Conservation (phyloP, 2,797 vertebrate genomes). For the Gobio occitaniae region DNA sequence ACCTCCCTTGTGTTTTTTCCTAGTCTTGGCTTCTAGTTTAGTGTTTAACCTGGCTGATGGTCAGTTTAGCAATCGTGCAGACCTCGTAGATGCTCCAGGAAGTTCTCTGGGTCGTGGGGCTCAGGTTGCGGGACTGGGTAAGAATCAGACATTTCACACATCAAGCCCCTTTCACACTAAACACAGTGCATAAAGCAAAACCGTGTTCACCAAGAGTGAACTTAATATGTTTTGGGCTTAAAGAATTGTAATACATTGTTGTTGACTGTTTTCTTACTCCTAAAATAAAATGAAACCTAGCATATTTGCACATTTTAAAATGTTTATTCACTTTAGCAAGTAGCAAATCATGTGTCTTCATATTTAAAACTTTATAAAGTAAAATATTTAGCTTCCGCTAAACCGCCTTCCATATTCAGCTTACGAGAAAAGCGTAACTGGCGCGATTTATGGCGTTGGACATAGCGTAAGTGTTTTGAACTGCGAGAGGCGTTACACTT, state of each 20-base stretch:
- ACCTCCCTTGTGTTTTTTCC: neutral
- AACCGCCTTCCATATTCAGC: too few relatives aligned
- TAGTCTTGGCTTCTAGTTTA: slow-evolving; percentile 94
- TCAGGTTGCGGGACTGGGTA: slow-evolving; percentile 93
- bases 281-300: neutral
- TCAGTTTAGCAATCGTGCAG: slow-evolving; percentile 94
- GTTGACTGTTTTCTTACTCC: neutral
- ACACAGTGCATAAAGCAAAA: neutral
- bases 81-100: slow-evolving; percentile 97
- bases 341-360: too few relatives aligned
- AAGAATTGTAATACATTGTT: neutral
- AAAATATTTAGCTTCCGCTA: too few relatives aligned
- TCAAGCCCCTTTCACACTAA: neutral
- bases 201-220: neutral
- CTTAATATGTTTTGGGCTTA: neutral
- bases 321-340: neutral
- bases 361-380: too few relatives aligned
- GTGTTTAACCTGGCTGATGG: slow-evolving; percentile 95
- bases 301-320: neutral
- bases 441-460: too few relatives aligned
- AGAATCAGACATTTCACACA: neutral
- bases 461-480: too few relatives aligned
- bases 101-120: slow-evolving; percentile 95
- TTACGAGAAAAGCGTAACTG: too few relatives aligned
- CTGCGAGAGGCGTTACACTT: too few relatives aligned